Conservation (phyloP, 2,113 vertebrate genomes). For the Catharus fuscescens region DNA sequence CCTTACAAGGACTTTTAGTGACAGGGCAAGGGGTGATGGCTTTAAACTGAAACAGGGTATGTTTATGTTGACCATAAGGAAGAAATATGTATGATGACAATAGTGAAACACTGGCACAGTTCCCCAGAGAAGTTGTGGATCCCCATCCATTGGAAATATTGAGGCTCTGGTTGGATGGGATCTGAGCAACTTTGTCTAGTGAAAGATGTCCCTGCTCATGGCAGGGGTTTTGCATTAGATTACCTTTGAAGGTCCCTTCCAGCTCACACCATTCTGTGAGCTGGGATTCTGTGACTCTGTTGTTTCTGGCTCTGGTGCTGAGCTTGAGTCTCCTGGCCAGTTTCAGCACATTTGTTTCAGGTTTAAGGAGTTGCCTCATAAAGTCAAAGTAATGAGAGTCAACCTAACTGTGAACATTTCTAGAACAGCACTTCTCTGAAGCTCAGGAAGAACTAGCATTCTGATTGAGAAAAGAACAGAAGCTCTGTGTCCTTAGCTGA, state of each 20-base stretch:
- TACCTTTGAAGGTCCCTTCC: no score
- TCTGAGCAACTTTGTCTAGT: neutral
- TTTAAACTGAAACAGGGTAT: neutral
- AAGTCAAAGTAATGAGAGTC: neutral
- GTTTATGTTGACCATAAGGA: neutral
- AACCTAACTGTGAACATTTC: neutral
- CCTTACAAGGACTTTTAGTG: neutral
- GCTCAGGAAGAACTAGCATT: neutral
- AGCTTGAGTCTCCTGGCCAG: neutral
- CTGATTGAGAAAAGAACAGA: neutral
- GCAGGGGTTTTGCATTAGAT: no score
- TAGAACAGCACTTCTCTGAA: neutral
- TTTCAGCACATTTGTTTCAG: neutral
- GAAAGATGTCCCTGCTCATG: neutral
- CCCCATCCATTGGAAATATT: neutral
- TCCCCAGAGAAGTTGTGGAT: neutral
- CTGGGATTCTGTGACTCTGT: no score
- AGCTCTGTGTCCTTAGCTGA: neutral
- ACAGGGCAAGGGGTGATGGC: neutral
- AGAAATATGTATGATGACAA: neutral
- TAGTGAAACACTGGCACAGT: neutral
- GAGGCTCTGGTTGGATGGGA: neutral
- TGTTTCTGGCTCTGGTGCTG: neutral
- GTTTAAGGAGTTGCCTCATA: neutral
- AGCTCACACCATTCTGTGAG: no score